Conservation (phyloP, 2,113 vertebrate species). For the Phoxinus phoxinus region DNA sequence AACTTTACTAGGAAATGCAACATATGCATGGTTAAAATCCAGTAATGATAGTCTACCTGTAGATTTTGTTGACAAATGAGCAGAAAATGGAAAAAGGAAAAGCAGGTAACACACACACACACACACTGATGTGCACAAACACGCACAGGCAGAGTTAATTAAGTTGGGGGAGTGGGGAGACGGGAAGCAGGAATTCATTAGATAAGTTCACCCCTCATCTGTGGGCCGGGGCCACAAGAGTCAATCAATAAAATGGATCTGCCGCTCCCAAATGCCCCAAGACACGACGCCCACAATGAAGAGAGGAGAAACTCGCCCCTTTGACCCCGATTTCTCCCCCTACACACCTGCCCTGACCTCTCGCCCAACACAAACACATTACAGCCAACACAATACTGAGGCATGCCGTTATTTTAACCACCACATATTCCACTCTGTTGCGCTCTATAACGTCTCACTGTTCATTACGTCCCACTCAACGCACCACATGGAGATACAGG, state of each 20-base stretch:
- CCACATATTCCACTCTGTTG: not conserved
- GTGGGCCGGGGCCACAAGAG: slow-evolving; percentile 77
- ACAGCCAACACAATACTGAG: slow-evolving; percentile 38
- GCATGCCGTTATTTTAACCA: slow-evolving; percentile 21
- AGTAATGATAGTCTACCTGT: not conserved
- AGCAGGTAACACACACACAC: slow-evolving; percentile 45
- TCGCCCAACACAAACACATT: slow-evolving; percentile 31
- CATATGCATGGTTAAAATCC: not conserved
- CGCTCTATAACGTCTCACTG: not conserved
- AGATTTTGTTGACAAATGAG: slow-evolving; percentile 4
- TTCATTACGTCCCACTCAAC: slow-evolving; percentile 33
- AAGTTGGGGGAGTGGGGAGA: slow-evolving; percentile 79
- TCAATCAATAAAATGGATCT: slow-evolving; percentile 83
- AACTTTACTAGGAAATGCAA: not conserved
- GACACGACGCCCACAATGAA: slow-evolving; percentile 68
- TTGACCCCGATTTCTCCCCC: slow-evolving; percentile 68
- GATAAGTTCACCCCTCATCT: slow-evolving; percentile 76
- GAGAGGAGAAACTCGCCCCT: slow-evolving; percentile 40
- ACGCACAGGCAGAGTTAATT: slow-evolving; percentile 79
- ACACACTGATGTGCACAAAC: slow-evolving; percentile 54
- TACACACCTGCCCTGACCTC: slow-evolving; percentile 51
- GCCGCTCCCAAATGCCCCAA: slow-evolving; percentile 72
- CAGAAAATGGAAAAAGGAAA: not conserved
- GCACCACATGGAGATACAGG: not conserved
- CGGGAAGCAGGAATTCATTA: slow-evolving; percentile 82